phyloP scores from a whole-genome alignment of 2,113 vertebrate genomes.

The human (Homo sapiens) region GRCh38 chr1:5258001-5258500 shows the following conservation, averaged over 20 bases:
- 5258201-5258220: background rate
- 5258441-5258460: background rate
- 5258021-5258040: background rate
- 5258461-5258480: background rate
- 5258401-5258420: background rate
- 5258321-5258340: background rate
- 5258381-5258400: background rate
- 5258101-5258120: background rate
- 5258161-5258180: background rate
- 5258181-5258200: background rate
- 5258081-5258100: background rate
- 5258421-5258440: background rate
- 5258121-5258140: background rate
- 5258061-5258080: background rate
- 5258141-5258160: background rate
- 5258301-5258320: background rate
- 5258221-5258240: background rate
- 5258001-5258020: background rate
- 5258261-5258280: background rate
- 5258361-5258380: background rate
- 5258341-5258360: background rate
- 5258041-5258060: background rate
- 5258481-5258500: background rate
- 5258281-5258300: background rate
- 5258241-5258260: background rate